A percentile compares a stretch with the other conserved stretches of the same genome.
Conservation (phyloP, 2,797 vertebrate genomes). For the Nyctalus aviator region DNA sequence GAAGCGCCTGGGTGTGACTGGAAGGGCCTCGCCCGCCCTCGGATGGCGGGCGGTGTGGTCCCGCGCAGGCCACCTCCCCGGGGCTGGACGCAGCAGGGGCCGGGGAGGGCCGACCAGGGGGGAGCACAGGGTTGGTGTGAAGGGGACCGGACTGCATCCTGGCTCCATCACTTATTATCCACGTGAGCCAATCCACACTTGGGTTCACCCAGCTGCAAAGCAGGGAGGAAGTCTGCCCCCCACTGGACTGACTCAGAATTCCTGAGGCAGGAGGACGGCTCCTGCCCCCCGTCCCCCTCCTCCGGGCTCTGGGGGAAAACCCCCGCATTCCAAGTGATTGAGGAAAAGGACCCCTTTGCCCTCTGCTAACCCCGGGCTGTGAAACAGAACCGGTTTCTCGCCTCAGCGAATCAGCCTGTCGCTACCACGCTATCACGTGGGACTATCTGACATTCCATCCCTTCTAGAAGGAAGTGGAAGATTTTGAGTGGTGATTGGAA, state of each 20-base stretch:
- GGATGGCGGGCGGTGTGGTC: neutral
- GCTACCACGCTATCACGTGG: neutral
- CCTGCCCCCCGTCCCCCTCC: neutral
- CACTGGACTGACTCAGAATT: neutral
- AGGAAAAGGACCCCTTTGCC: neutral
- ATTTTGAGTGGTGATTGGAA: conserved; percentile 1
- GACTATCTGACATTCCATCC: neutral
- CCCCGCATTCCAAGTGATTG: neutral
- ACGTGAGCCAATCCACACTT: neutral
- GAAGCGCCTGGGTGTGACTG: neutral
- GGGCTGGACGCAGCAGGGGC: neutral
- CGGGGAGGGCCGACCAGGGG: neutral
- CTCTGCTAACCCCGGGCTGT: neutral
- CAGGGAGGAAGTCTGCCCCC: neutral
- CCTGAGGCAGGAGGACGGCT: neutral
- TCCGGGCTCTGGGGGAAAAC: neutral
- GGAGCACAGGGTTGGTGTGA: neutral
- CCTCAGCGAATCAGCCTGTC: neutral
- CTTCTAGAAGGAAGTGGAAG: conserved; percentile 58
- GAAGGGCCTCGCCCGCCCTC: neutral
- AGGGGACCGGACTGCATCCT: neutral
- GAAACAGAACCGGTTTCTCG: neutral
- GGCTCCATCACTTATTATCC: neutral
- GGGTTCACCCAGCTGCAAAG: neutral
- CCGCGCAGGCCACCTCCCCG: conserved; percentile 28